Evolutionary conservation across 2,797 vertebrate genomes (phyloP).

Genomic region (Intellagama lesueurii): DNA sequence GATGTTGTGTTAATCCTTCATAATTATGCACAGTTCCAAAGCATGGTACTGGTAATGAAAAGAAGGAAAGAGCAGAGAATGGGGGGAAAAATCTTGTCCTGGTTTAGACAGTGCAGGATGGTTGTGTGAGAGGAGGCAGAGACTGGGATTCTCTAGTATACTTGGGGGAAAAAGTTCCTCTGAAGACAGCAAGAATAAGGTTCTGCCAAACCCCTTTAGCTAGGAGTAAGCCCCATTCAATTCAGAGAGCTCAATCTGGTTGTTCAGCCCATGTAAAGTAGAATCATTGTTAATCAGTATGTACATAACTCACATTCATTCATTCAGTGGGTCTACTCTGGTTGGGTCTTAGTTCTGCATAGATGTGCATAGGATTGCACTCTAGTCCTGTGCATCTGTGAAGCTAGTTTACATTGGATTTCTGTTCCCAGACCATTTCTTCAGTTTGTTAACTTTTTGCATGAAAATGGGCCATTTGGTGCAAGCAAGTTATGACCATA

Average conservation of each 20-base stretch:
- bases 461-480: not conserved
- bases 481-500: not conserved
- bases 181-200: not conserved
- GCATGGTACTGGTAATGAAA: not conserved
- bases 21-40: not conserved
- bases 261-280: no score
- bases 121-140: not conserved
- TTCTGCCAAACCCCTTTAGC: not conserved
- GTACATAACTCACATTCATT: no score
- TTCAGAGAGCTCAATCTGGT: not conserved
- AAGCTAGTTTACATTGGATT: not conserved
- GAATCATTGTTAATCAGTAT: no score
- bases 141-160: not conserved
- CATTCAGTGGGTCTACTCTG: no score
- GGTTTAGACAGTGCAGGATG: not conserved
- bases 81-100: no score
- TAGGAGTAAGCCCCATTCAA: not conserved
- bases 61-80: not conserved
- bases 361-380: not conserved
- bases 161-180: not conserved
- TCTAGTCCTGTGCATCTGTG: not conserved
- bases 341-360: no score
- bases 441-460: not conserved
- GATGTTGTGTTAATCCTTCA: not conserved
- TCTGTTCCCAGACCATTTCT: not conserved